These are phyloP conservation scores for Sturnira hondurensis DNA, from an alignment of 2,113 vertebrate species.

Conservation along the genomic window DNA sequence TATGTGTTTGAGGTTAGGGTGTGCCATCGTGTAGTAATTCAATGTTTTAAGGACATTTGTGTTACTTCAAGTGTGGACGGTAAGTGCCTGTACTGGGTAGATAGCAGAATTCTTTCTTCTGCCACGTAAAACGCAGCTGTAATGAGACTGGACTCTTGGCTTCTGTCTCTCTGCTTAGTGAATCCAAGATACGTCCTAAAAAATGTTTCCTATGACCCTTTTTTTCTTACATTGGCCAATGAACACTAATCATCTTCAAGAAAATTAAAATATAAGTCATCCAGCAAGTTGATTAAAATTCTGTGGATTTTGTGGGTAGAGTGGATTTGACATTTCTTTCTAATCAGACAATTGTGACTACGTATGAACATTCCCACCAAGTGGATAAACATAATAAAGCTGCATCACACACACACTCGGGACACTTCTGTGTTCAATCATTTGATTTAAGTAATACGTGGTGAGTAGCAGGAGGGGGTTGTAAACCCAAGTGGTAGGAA, in stretches of 20 bases:
- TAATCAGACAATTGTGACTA: neutral
- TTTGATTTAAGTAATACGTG: neutral
- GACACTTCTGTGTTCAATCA: neutral
- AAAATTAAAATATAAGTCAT: slow-evolving; percentile 43
- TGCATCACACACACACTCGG: neutral
- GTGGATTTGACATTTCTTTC: slow-evolving; percentile 12
- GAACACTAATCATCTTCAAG: neutral
- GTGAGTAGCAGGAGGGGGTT: neutral
- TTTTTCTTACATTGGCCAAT: neutral
- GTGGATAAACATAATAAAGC: neutral
- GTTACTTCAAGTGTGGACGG: neutral
- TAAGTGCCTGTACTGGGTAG: neutral
- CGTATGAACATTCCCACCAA: neutral
- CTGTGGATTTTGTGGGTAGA: neutral
- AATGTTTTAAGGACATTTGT: slow-evolving; percentile 11
- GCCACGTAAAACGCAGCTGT: neutral
- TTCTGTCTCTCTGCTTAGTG: slow-evolving; percentile 3
- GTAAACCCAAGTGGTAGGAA: neutral
- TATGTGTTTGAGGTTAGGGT: neutral
- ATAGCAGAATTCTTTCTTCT: slow-evolving; percentile 25
- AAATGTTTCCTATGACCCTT: neutral
- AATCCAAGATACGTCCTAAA: slow-evolving; percentile 25
- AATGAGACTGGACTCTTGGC: slow-evolving; percentile 37
- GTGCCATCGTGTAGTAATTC: slow-evolving; percentile 8
- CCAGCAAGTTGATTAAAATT: slow-evolving; percentile 5